phyloP scores from a whole-genome alignment of 1,140 invertebrate genomes.

The Drosophila aff. region DNA sequence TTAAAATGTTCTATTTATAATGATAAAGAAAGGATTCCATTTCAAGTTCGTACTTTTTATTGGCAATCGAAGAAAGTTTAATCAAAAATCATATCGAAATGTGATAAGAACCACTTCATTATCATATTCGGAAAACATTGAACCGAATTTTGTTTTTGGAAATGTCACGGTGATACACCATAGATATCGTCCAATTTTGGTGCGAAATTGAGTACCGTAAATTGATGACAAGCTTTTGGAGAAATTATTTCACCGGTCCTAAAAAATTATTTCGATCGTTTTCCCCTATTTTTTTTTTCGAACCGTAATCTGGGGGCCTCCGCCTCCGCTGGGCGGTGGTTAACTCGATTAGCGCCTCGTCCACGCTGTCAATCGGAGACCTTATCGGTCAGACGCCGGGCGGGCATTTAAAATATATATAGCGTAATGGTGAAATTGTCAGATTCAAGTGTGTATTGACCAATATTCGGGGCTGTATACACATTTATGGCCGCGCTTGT shows the following conservation, averaged over 20 bases:
- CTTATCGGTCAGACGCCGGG: slow-evolving; percentile 55
- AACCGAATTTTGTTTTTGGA: not conserved
- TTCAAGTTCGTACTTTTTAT: not conserved
- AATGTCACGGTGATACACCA: slow-evolving; percentile 11
- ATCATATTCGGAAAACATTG: slow-evolving; percentile 2
- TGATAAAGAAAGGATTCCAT: not conserved
- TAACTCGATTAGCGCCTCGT: slow-evolving; percentile 51
- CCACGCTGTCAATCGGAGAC: slow-evolving; percentile 15
- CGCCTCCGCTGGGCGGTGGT: slow-evolving; percentile 1
- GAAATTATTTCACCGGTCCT: slow-evolving; percentile 10
- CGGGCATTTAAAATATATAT: slow-evolving; percentile 59
- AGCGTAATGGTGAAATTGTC: slow-evolving; percentile 66
- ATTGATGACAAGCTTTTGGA: slow-evolving; percentile 11
- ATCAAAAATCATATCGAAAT: not conserved
- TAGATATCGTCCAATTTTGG: not conserved
- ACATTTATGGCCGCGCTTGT: slow-evolving; percentile 60
- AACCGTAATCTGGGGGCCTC: slow-evolving; percentile 31
- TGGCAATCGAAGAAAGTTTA: slow-evolving; percentile 4
- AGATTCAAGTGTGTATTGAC: slow-evolving; percentile 77
- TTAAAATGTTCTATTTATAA: not conserved
- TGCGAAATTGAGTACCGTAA: slow-evolving; percentile 10
- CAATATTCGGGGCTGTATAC: slow-evolving; percentile 53
- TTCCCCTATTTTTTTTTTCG: slow-evolving; percentile 10
- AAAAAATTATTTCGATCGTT: slow-evolving; percentile 17
- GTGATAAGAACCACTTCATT: slow-evolving; percentile 11